Percentiles rank a stretch among this genome's conserved stretches.
Conservation (phyloP, 2,113 vertebrate genomes). For the Glareola pratincola region DNA sequence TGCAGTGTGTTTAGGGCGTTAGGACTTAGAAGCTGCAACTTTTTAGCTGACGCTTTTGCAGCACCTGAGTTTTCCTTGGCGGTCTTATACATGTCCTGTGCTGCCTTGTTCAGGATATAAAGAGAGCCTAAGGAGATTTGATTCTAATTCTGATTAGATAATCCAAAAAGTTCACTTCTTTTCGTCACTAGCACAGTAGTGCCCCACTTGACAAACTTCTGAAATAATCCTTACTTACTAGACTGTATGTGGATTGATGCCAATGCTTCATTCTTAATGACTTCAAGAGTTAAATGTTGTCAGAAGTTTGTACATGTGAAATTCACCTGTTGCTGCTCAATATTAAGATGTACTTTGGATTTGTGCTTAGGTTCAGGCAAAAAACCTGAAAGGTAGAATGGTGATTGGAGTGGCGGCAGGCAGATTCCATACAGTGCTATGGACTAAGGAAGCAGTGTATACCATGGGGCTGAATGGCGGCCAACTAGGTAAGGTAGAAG, state of each 20-base stretch:
- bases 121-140: not conserved
- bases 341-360: slow-evolving; percentile 44
- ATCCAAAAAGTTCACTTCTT: not conserved
- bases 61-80: not conserved
- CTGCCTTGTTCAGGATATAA: not conserved
- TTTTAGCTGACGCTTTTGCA: not conserved
- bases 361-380: slow-evolving; percentile 87
- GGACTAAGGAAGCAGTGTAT: slow-evolving; percentile 93
- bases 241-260: not conserved
- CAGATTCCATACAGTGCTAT: slow-evolving; percentile 95
- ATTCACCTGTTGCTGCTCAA: not conserved
- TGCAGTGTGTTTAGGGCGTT: not conserved
- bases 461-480: slow-evolving; percentile 96
- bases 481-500: slow-evolving; percentile 86
- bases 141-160: not conserved
- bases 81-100: not conserved
- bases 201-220: not conserved
- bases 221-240: not conserved
- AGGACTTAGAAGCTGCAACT: not conserved
- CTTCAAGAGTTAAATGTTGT: not conserved
- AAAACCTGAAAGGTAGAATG: slow-evolving; percentile 87
- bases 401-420: slow-evolving; percentile 93
- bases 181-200: not conserved
- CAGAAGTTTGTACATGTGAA: slow-evolving; percentile 15
- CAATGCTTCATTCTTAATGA: not conserved